Evolutionary conservation across 2,797 vertebrate species (phyloP).

Genomic region (Bradypus variegatus): DNA sequence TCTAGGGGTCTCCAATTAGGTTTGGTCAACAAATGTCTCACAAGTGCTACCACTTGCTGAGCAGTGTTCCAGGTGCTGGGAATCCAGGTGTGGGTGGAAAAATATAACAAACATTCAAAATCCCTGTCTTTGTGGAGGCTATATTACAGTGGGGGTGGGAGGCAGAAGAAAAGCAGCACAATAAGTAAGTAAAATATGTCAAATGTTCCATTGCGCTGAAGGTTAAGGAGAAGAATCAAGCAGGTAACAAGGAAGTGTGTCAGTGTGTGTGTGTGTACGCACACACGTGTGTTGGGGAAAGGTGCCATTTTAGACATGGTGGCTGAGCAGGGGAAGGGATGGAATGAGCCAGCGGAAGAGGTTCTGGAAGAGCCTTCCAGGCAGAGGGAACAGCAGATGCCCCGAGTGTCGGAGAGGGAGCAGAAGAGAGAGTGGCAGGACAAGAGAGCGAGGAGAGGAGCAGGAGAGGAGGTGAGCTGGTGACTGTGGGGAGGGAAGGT

Average conservation of each 20-base stretch:
- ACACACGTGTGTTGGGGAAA: not conserved
- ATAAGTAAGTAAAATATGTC: no score
- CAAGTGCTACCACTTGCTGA: not conserved
- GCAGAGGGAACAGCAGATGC: not conserved
- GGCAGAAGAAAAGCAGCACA: not conserved
- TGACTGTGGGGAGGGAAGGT: not conserved
- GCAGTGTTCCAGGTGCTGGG: not conserved
- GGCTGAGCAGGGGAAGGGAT: not conserved
- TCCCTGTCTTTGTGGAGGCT: not conserved
- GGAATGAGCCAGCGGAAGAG: rapidly evolving
- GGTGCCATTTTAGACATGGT: not conserved
- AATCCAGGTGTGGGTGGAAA: not conserved
- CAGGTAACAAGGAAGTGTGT: not conserved
- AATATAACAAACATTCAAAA: not conserved
- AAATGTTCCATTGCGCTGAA: not conserved
- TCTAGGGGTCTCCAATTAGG: no score
- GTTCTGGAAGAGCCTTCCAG: not conserved
- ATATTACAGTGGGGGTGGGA: not conserved
- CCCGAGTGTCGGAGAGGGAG: not conserved
- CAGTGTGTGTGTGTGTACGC: no score
- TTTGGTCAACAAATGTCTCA: not conserved
- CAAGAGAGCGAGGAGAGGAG: not conserved
- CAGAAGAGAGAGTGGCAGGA: not conserved
- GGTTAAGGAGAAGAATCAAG: not conserved
- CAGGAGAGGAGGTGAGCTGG: not conserved